Base-by-base conservation (phyloP, 2,113 vertebrate species). In the Neoarius graeffei region DNA sequence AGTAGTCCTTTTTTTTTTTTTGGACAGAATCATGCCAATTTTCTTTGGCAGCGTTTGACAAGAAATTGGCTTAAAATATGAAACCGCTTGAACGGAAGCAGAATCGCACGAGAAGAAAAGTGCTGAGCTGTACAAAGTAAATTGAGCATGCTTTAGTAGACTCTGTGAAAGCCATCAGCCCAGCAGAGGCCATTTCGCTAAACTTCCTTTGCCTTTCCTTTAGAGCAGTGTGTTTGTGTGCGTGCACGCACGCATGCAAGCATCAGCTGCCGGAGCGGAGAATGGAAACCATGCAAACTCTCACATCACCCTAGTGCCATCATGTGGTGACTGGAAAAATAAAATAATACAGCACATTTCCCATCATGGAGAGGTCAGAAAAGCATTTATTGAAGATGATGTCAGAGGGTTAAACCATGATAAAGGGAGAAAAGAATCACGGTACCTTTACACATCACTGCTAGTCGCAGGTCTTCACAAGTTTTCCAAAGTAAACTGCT, bases 131-230 rank as follows among this genome's bases (percentile, higher is more conserved):
- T 19, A 52, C 23, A 17, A 80, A 87, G 66, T 80, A 77, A 67
- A 85, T 66, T 17, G 60, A 69, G 64, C 64, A 42, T 77, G 71
- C 48, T 59, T 83, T 54, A 89, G 56, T 74, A 69, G 76, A 67
- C 89, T 85, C 88, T 89, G 91, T 83, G 60, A 90, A 91, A 93
- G 76, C 82, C 83, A 91, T 91, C 86, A 80, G 66, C 54, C n/a
- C 19, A 74, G 59, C n/a, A 7, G 67, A 76, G 52, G 17, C 59
- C 52, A 48, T 88, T 86, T 17, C 42, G 67, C 10, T 27, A 54
- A 35, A 85, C 42, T 81, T 74, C 67, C 79, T 81, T 60, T 71
- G 17, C 9, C 13, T 73, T 54, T 90, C 42, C 52, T 85, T 50
- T 25, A 64, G 56, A 76, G 25, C 20, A n/a, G 83, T 42, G 73